phyloP scores from a whole-genome alignment of 2,113 vertebrate species.

The Speoplatyrhinus poulsoni region DNA sequence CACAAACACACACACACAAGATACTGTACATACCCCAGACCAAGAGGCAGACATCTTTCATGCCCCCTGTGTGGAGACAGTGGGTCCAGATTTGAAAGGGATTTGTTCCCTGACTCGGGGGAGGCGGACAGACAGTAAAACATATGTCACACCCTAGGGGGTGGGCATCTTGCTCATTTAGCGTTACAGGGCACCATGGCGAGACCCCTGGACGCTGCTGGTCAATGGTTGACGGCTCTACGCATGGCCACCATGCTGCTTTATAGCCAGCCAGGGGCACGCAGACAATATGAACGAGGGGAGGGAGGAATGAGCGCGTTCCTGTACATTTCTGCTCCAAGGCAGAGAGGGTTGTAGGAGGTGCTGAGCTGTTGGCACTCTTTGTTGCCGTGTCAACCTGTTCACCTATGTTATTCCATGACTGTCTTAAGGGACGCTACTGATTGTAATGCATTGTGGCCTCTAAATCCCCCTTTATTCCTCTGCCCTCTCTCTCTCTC shows the following conservation, averaged over 20 bases:
- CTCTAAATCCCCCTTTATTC: neutral
- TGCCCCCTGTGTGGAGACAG: conserved; percentile 66
- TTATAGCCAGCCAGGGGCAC: conserved; percentile 73
- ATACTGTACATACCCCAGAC: neutral
- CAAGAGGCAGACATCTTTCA: conserved; percentile 17
- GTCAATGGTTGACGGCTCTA: conserved; percentile 44
- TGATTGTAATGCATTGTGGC: neutral
- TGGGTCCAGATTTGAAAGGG: conserved; percentile 73
- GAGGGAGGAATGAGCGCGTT: conserved; percentile 4
- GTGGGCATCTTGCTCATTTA: conserved; percentile 70
- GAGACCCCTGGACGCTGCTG: neutral
- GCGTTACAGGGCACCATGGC: conserved; percentile 6
- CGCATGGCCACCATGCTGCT: conserved; percentile 55
- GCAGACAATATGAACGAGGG: neutral
- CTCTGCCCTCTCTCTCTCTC: neutral
- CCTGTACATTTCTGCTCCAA: neutral
- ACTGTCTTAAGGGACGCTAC: neutral
- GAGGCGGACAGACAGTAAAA: conserved; percentile 77
- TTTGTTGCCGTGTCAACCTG: no score
- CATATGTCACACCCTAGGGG: conserved; percentile 75
- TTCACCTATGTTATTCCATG: no score
- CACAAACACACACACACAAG: conserved; percentile 3
- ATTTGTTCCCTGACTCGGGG: conserved; percentile 63
- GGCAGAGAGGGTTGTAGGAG: conserved; percentile 5
- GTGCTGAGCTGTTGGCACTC: no score